Evolutionary conservation across 2,113 vertebrate genomes (phyloP), one percentile per base, ranked within the genome.

Genomic region (Bos javanicus): DNA sequence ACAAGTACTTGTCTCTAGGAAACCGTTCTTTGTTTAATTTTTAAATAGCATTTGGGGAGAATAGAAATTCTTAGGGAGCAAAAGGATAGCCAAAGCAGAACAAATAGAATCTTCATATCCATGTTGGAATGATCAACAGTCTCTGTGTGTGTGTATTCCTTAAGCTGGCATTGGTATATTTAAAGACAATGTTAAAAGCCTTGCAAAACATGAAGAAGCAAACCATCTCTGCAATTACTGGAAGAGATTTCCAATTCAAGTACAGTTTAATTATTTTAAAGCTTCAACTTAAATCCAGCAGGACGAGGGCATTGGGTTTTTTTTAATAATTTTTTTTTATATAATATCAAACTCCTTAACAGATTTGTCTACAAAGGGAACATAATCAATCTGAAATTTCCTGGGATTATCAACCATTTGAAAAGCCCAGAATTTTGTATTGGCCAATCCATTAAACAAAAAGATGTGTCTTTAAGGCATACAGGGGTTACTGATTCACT

Each of bases 181-280:
- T 95, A 50, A 71, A 91, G 74, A 54, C 21, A 87, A 76, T 76
- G 12, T 88, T 85, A 82, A 94, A 93, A 52, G 6, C 26, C 39
- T 97, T 90, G 13, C 56, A 94, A 96, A 92, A 50, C 3, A 82
- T 28, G 16, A 89, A 95, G 71, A 83, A 91, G 19, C 5, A 67
- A 52, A 83, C 5, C 13, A 86, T 94, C 57, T 96, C 28, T 97
- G 13, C n/a, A 95, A 88, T 91, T 95, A 88, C 12, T 76, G 13
- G 5, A 92, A 85, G 39, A 36, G 43, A 90, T 85, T 95, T 90
- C n/a, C 21, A 97, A 81, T 88, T 84, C 54, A 91, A 88, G 12
- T 92, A 64, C 33, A 92, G 64, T 92, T 88, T 92, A 96, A 83
- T 94, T 95, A 92, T n/a, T 87, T 97, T 92, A 94, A 93, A 90